Evolutionary conservation across 2,888 invertebrate genomes (phyloP).

Genomic region (Hyposoter didymator): DNA sequence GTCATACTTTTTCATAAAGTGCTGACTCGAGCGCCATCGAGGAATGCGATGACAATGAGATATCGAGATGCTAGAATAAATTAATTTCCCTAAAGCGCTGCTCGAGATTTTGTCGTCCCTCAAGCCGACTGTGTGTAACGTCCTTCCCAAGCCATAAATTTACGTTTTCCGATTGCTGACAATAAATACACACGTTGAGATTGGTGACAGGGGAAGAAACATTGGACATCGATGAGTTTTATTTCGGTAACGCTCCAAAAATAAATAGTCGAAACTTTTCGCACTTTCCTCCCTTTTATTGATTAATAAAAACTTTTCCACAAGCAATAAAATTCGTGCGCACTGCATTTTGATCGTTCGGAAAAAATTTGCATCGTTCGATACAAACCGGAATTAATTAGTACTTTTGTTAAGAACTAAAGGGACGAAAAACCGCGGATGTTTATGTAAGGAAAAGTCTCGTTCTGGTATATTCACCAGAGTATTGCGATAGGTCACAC

Average conservation of each 20-base stretch:
- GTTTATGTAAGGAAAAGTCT: not conserved
- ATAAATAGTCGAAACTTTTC: not conserved
- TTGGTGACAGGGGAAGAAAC: not conserved
- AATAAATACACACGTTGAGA: not conserved
- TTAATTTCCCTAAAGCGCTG: not conserved
- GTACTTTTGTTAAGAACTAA: not conserved
- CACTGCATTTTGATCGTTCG: not conserved
- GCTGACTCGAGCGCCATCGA: conserved; percentile 8
- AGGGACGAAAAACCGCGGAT: not conserved
- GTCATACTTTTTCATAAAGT: conserved; percentile 5
- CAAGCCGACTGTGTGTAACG: not conserved
- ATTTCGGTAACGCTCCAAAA: not conserved
- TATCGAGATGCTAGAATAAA: conserved; percentile 8
- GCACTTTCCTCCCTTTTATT: not conserved
- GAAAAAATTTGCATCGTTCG: not conserved
- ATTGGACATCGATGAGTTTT: not conserved
- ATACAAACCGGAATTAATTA: not conserved
- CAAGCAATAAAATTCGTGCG: not conserved
- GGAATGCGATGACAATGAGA: not conserved
- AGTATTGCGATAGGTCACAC: not conserved
- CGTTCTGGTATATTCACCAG: not conserved
- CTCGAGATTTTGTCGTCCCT: not conserved
- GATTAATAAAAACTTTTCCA: not conserved
- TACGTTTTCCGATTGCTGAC: not conserved
- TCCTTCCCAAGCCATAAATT: not conserved